phyloP scores from a whole-genome alignment of 2,113 vertebrate genomes.

The Hypanus sabinus region DNA sequence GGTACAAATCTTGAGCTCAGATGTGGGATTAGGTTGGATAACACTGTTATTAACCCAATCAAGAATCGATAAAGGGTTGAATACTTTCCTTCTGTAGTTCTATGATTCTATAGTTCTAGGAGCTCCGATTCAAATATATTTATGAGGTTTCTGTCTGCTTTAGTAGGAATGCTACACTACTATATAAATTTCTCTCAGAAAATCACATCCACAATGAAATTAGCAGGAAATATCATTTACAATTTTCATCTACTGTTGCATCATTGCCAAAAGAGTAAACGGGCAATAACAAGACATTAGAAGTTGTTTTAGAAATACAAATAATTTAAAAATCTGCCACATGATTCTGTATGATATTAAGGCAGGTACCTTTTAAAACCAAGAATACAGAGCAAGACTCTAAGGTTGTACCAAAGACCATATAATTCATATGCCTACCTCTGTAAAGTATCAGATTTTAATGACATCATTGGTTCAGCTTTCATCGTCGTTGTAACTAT shows the following conservation, averaged over 20 bases:
- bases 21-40: too few relatives aligned
- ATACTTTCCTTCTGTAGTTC: too few relatives aligned
- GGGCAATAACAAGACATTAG: background rate
- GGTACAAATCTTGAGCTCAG: too few relatives aligned
- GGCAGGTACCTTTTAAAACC: background rate
- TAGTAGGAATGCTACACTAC: too few relatives aligned
- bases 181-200: background rate
- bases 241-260: background rate
- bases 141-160: background rate
- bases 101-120: too few relatives aligned
- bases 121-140: background rate
- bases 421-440: conserved; percentile 5
- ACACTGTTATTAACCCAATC: too few relatives aligned
- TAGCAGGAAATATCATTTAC: background rate
- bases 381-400: background rate
- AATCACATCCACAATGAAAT: background rate
- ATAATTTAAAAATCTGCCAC: background rate
- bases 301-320: background rate
- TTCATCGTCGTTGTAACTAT: conserved; percentile 7
- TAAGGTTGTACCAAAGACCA: background rate
- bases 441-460: conserved; percentile 3
- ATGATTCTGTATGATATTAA: background rate
- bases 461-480: conserved; percentile 27
- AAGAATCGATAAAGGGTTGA: too few relatives aligned
- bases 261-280: background rate